These are phyloP conservation scores for Synanthedon formicaeformis DNA, from an alignment of 2,888 invertebrate genomes.

Conservation along the genomic window DNA sequence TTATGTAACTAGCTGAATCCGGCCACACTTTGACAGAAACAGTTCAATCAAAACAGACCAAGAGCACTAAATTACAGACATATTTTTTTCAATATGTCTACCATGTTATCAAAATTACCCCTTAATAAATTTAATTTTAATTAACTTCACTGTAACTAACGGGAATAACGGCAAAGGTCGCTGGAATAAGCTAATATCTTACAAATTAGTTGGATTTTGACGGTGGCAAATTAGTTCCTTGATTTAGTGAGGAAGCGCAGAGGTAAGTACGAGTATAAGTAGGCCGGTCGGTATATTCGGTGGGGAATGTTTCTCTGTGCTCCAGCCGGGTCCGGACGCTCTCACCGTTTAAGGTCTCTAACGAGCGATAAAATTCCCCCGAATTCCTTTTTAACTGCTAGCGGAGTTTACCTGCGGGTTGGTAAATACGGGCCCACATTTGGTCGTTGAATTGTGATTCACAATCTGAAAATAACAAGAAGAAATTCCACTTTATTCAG, in stretches of 20 bases:
- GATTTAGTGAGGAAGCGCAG: slow-evolving; percentile 25
- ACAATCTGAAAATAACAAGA: slow-evolving; percentile 46
- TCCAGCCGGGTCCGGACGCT: slow-evolving; percentile 20
- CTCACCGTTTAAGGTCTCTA: slow-evolving; percentile 52
- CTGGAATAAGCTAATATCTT: not conserved
- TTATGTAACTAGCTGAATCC: no score
- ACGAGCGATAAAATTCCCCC: slow-evolving; percentile 61
- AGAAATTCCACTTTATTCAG: slow-evolving; percentile 29
- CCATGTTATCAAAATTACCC: no score
- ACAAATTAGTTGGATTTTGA: not conserved
- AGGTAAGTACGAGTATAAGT: slow-evolving; percentile 6
- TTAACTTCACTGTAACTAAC: no score
- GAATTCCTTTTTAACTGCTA: slow-evolving; percentile 61
- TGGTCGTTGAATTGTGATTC: slow-evolving; percentile 53
- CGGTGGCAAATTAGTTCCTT: slow-evolving; percentile 18
- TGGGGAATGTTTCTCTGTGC: slow-evolving; percentile 14
- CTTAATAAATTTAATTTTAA: no score
- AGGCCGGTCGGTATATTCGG: slow-evolving; percentile 9
- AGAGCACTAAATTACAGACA: no score
- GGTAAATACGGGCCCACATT: slow-evolving; percentile 62
- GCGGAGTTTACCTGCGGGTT: slow-evolving; percentile 62
- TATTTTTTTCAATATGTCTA: no score
- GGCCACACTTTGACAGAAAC: no score
- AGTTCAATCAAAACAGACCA: no score
- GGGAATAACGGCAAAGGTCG: no score